These are phyloP conservation scores for Drosophila phalerata DNA, from an alignment of 2,888 invertebrate genomes.

Conservation along the genomic window DNA sequence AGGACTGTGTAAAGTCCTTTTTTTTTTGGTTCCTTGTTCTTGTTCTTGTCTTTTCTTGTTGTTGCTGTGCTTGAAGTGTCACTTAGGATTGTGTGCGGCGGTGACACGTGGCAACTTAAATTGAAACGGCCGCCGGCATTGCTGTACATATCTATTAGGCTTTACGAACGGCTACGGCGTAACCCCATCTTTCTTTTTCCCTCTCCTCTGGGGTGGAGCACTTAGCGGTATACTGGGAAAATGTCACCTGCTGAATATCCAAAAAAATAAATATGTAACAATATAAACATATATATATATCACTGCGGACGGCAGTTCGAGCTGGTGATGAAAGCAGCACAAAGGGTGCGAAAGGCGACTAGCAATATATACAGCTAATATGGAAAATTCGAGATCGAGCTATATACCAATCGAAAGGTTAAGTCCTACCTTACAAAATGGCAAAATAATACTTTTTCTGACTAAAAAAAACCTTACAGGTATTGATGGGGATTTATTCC, in stretches of 20 bases:
- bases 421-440: no score
- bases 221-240: conserved; percentile 59
- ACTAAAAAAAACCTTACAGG: no score
- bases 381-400: no score
- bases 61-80: conserved; percentile 65
- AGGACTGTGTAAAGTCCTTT: conserved; percentile 24
- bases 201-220: conserved; percentile 35
- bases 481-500: no score
- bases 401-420: no score
- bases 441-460: no score
- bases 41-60: conserved; percentile 7
- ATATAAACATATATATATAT: no score
- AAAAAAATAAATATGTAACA: conserved; percentile 12
- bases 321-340: no score
- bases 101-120: conserved; percentile 81
- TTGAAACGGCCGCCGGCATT: conserved; percentile 77
- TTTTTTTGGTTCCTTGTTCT: background rate
- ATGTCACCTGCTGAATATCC: conserved; percentile 54
- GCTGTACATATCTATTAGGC: conserved; percentile 76
- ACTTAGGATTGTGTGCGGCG: conserved; percentile 69
- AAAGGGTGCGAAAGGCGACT: no score
- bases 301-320: no score
- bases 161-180: conserved; percentile 1
- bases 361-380: no score
- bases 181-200: background rate